Conservation (phyloP, 2,797 vertebrate genomes). For the Chelonia mydas region DNA sequence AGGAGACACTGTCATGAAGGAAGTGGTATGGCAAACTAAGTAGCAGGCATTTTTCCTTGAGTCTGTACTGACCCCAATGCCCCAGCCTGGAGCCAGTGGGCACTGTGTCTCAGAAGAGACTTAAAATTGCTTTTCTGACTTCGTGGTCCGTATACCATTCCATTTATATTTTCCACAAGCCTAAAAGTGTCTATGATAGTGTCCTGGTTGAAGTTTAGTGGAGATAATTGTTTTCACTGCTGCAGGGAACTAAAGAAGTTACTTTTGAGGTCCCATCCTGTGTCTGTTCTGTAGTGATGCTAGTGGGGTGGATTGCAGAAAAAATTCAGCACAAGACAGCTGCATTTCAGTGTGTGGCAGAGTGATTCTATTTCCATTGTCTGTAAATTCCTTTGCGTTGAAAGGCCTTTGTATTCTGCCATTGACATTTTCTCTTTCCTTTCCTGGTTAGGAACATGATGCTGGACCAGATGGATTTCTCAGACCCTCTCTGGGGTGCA, state of each 20-base stretch:
- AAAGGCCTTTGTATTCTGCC: background rate
- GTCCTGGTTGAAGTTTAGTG: background rate
- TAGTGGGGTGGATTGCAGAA: background rate
- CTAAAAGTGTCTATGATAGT: background rate
- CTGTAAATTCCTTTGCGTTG: background rate
- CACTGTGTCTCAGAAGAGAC: background rate
- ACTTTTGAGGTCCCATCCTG: background rate
- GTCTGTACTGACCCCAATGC: background rate
- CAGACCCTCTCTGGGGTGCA: background rate
- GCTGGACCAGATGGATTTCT: background rate
- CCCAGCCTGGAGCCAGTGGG: background rate
- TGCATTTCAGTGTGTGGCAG: background rate
- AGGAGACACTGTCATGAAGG: background rate
- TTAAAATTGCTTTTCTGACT: background rate
- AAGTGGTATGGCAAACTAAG: background rate
- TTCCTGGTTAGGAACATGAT: background rate
- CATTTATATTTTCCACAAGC: background rate
- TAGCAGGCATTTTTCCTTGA: background rate
- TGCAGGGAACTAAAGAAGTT: background rate
- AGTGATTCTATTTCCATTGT: background rate
- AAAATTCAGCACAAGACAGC: background rate
- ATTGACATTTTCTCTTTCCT: background rate
- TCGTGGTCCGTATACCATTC: background rate
- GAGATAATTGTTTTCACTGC: background rate
- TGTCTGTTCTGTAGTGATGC: background rate